Percentiles rank a stretch among this genome's conserved stretches.
Conservation (phyloP, 2,888 invertebrate species). For the Cinara cedri region DNA sequence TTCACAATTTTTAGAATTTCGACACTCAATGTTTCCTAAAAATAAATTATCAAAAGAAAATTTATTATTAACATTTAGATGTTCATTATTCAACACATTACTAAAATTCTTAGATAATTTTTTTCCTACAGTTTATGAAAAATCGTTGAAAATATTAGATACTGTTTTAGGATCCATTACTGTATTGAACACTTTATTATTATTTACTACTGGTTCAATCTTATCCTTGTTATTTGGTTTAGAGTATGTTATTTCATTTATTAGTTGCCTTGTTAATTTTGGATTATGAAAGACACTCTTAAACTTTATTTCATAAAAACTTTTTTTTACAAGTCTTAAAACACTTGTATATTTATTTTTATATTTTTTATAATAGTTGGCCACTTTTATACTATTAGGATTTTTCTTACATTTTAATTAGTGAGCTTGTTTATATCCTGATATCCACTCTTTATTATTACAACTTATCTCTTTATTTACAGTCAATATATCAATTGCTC, state of each 20-base stretch:
- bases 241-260: slow-evolving; percentile 1
- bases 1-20: not conserved
- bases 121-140: not conserved
- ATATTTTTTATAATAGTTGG: slow-evolving; percentile 26
- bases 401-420: slow-evolving; percentile 28
- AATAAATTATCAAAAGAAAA: not conserved
- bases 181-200: not conserved
- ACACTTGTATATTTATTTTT: slow-evolving; percentile 26
- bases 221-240: not conserved
- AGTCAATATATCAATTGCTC: not conserved
- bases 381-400: slow-evolving; percentile 4
- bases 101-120: slow-evolving; percentile 2
- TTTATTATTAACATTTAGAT: not conserved
- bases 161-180: not conserved
- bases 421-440: slow-evolving; percentile 4
- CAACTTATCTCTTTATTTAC: not conserved
- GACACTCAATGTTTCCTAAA: not conserved
- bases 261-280: slow-evolving; percentile 16
- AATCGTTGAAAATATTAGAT: slow-evolving; percentile 4
- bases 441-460: slow-evolving; percentile 24
- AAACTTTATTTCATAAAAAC: slow-evolving; percentile 15
- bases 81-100: not conserved
- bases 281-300: not conserved
- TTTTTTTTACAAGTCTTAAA: slow-evolving; percentile 14
- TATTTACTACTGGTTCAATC: not conserved